These are phyloP conservation scores for Enteromius thamalakanensis DNA, from an alignment of 2,797 vertebrate genomes.

Conservation along the genomic window DNA sequence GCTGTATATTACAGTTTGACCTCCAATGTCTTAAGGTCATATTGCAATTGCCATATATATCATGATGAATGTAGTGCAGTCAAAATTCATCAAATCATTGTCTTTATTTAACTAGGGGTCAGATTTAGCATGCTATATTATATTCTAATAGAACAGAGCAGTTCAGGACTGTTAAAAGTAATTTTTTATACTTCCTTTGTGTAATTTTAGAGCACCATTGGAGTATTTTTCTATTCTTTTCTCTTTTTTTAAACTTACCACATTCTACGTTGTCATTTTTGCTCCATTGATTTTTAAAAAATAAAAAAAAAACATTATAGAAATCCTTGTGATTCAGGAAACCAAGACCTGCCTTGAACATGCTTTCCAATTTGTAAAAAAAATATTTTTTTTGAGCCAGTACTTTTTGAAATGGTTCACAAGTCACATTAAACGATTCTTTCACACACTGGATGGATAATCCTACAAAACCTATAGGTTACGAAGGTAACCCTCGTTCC, in stretches of 20 bases:
- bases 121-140: neutral
- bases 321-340: neutral
- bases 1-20: conserved; percentile 20
- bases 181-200: neutral
- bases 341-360: neutral
- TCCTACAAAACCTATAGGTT: no score
- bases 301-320: neutral
- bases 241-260: neutral
- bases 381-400: neutral
- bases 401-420: neutral
- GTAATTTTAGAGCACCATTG: neutral
- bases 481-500: no score
- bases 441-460: neutral
- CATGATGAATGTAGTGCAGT: neutral
- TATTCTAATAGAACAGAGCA: neutral
- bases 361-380: neutral
- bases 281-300: neutral
- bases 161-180: neutral
- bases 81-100: neutral
- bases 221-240: neutral
- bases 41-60: neutral
- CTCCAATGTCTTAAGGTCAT: conserved; percentile 1
- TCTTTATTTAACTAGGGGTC: neutral
- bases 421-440: neutral
- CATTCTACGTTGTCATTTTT: neutral